Conservation (phyloP, 2,797 vertebrate species). For the Sylvia borin region DNA sequence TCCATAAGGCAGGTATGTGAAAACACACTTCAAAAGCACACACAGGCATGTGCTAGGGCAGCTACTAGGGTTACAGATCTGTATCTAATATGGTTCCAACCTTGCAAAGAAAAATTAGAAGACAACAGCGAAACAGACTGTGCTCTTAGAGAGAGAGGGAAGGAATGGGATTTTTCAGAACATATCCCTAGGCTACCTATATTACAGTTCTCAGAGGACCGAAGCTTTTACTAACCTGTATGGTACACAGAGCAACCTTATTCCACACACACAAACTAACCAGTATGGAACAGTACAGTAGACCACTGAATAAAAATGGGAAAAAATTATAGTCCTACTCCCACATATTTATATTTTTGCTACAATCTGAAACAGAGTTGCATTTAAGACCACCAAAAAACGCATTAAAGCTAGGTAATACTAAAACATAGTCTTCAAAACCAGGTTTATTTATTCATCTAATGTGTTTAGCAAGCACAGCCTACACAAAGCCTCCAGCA, state of each 20-base stretch:
- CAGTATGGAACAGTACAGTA: background rate
- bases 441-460: background rate
- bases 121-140: background rate
- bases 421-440: background rate
- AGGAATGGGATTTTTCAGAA: background rate
- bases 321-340: background rate
- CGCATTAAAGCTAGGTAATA: background rate
- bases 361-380: background rate
- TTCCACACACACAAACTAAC: background rate
- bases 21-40: background rate
- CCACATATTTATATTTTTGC: background rate
- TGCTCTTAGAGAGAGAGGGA: background rate
- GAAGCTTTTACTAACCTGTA: background rate
- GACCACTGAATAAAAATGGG: background rate
- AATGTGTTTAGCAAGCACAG: background rate
- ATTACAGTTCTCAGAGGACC: background rate
- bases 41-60: background rate
- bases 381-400: background rate
- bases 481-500: background rate
- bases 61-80: background rate
- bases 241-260: background rate
- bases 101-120: background rate
- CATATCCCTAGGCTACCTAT: accelerated
- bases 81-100: background rate
- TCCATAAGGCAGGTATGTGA: background rate